Evolutionary conservation across 2,888 invertebrate genomes (phyloP), one percentile per base, ranked within the genome.

Genomic region (Smittia aterrima): DNA sequence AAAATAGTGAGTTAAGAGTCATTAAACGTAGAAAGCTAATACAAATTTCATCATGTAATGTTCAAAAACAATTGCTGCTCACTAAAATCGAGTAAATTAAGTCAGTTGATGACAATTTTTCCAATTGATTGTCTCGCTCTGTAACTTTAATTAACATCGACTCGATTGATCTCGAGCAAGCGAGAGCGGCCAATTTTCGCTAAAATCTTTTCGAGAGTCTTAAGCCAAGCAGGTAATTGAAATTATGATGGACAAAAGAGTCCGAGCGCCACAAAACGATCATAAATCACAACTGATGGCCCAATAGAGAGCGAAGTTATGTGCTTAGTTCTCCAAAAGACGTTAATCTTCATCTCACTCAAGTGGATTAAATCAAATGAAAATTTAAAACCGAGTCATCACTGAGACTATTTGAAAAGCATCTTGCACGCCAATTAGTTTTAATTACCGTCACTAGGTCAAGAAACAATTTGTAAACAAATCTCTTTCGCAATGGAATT

Each of bases 241-340:
- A 47, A 47, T 47, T n/a, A 32, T 9, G 32, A 32, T 32, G 32
- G 32, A 32, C 32, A 32, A 32, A 32, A 32, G 32, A 9, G 3
- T 32, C 47, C 47, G 16, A 47, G 16, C 16, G 16, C 47, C 16
- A n/a, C n/a, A 16, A 38, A 22, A 20, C 22, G n/a, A 58, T 7
- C 58, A 58, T 58, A 22, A 58, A 58, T 58, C 58, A 58, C 58
- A 58, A 6, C 58, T 58, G 58, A 58, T 18, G n/a, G n/a, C n/a
- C n/a, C n/a, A n/a, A n/a, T 58, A 6, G 20, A 20, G 18, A 3
- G 11, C 13, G 22, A 11, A 58, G 22, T 58, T 22, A 47, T 32
- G 32, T 32, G 32, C 9, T 32, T 32, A 32, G 4, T 9, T 32
- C 16, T 47, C 11, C 47, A 3, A 2, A n/a, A 18, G 58, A 58